Base-by-base conservation (phyloP, 2,113 vertebrate species). In the Labeo catla region DNA sequence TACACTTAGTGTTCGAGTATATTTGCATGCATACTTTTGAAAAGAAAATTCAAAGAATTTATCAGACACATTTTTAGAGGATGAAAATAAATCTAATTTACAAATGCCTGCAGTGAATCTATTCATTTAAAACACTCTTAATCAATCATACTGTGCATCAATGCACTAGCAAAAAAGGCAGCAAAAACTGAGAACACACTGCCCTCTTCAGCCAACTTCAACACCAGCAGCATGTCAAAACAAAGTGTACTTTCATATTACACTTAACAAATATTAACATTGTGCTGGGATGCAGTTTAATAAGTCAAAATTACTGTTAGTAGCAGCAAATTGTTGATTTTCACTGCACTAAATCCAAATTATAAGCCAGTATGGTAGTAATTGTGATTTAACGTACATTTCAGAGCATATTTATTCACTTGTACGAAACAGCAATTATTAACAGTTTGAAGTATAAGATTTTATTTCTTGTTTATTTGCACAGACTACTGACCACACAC, bases 131-230 rank as follows among this genome's bases (percentile, higher is more conserved):
- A 19, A 45, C 8, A 72, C 4, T n/a, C 19, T 45, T 45, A 73
- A 73, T 73, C 5, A 10, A 73, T 73, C 76, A 43, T 39, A 63
- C 6, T 23, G 36, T 13, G 39, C 39, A 63, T 45, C 11, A 47
- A 45, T 45, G 57, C 8, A 8, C 34, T 79, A 36, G 1, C 6
- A 15, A 52, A 47, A 72, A 57, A 43, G 16, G 50, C 36, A 72
- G 7, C 4, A 72, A 45, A 2, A 72, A 73, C 16, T 85, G 70
- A 34, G 47, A 39, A 15, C 68, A 88, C 78, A 88, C 83, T 88
- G 87, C 87, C 83, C 83, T 77, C 87, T 74, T 54, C 61, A 73
- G 87, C 9, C 68, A 43, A 11, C 2, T 19, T 57, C 15, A n/a
- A 52, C 74, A 47, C 45, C 54, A 49, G 54, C 72, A 43, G 28